Conservation (phyloP, 2,888 invertebrate genomes). For the Drosophila suboccidentalis region DNA sequence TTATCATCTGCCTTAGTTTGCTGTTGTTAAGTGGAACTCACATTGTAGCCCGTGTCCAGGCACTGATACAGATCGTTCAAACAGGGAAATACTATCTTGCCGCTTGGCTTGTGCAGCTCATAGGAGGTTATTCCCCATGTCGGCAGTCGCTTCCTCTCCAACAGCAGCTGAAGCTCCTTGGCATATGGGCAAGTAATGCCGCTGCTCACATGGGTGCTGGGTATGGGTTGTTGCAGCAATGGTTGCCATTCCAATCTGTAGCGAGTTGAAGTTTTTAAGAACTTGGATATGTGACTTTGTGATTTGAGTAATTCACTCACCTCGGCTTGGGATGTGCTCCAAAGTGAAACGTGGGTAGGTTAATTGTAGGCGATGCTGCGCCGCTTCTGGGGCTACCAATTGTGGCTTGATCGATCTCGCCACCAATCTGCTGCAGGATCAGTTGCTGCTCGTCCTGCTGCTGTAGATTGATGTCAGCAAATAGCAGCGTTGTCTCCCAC, state of each 20-base stretch:
- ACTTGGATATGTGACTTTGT: too few species aligned
- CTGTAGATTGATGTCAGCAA: slow-evolving; percentile 91
- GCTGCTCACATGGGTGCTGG: slow-evolving; percentile 86
- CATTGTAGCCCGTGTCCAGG: slow-evolving; percentile 90
- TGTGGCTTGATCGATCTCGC: slow-evolving; percentile 15
- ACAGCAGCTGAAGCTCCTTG: slow-evolving; percentile 94
- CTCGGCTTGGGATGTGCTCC: slow-evolving; percentile 52
- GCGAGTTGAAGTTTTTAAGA: not conserved
- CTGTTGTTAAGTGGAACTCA: slow-evolving; percentile 84
- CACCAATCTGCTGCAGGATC: slow-evolving; percentile 48
- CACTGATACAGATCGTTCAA: slow-evolving; percentile 95
- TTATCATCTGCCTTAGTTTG: not conserved
- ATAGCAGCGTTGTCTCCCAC: slow-evolving; percentile 95
- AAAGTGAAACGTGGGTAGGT: slow-evolving; percentile 51
- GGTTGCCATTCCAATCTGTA: slow-evolving; percentile 91
- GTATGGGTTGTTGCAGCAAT: slow-evolving; percentile 92
- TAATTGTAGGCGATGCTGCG: slow-evolving; percentile 51
- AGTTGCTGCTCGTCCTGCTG: slow-evolving; percentile 73
- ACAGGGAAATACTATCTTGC: slow-evolving; percentile 96
- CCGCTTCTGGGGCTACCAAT: slow-evolving; percentile 51
- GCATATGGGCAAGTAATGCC: slow-evolving; percentile 88
- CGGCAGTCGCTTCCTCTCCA: slow-evolving; percentile 96
- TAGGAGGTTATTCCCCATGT: slow-evolving; percentile 98
- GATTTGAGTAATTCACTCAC: slow-evolving; percentile 28
- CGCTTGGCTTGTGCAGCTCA: slow-evolving; percentile 92